These are phyloP conservation scores for Acestrorhynchus altus DNA, from an alignment of 2,797 vertebrate species.

Conservation along the genomic window DNA sequence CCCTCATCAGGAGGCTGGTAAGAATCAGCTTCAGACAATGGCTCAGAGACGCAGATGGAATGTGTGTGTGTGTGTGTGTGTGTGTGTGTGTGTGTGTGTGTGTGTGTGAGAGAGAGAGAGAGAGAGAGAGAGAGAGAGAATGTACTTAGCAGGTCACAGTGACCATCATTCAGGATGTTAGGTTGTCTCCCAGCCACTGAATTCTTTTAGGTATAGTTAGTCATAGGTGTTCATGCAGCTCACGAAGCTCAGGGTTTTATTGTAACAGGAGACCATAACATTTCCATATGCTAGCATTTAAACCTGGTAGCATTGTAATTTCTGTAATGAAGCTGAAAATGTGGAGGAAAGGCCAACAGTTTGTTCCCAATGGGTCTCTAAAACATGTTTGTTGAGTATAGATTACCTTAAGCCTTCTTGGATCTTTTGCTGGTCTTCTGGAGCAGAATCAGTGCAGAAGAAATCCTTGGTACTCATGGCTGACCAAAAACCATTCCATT, in stretches of 20 bases:
- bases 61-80: background rate
- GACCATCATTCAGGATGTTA: conserved; percentile 61
- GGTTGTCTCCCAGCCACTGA: conserved; percentile 60
- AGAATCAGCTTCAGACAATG: conserved; percentile 28
- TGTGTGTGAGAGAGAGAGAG: no score
- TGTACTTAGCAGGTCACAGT: conserved; percentile 34
- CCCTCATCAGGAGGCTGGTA: conserved; percentile 67
- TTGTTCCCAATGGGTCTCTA: background rate
- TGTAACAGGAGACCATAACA: background rate
- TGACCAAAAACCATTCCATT: background rate
- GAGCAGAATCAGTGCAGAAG: background rate
- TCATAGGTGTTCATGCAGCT: conserved; percentile 52
- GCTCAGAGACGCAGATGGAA: conserved; percentile 19
- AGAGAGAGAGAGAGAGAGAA: conserved; percentile 12
- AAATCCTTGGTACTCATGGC: background rate
- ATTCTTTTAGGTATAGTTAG: conserved; percentile 43
- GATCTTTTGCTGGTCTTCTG: background rate
- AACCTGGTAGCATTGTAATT: conserved; percentile 60
- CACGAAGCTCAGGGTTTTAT: background rate
- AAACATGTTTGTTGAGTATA: background rate
- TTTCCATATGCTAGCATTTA: conserved; percentile 36
- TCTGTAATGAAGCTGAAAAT: background rate
- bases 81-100: background rate
- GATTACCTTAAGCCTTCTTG: background rate
- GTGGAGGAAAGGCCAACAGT: no score